Base-by-base conservation (phyloP, 2,113 vertebrate genomes). In the Dryoscopus gambensis region DNA sequence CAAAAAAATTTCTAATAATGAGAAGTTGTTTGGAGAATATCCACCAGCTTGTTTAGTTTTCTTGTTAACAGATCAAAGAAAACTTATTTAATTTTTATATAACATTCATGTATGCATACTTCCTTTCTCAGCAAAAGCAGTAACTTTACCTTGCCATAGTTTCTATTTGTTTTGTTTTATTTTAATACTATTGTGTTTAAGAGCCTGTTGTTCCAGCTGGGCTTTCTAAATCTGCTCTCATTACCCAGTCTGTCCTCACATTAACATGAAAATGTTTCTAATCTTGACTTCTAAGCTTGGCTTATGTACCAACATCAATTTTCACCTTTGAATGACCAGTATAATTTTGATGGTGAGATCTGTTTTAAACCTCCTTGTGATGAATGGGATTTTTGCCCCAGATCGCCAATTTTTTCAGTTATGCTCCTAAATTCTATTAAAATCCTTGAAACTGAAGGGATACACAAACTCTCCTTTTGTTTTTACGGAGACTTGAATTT, bases 61-160 rank as follows among this genome's bases (percentile, higher is more conserved):
- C 74, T 89, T 79, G 81, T 57, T 94, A 79, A 50, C 46, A 94
- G 77, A 95, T 91, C 70, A 96, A 95, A 96, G 94, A 77, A 76
- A 84, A 82, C 28, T n/a, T 69, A 57, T 2, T 44, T 63, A 31
- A 87, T 69, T 96, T 96, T 94, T 88, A 85, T 96, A 42, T 85
- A 70, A 77, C 79, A 88, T 93, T 91, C 30, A 88, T 90, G 59
- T 94, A 90, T 83, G 50, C 59, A 69, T 90, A 30, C 90, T 96
- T 96, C 84, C 89, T 94, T 93, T 96, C 78, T 86, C 78, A 63
- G 46, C 21, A 93, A 62, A 91, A 95, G 47, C 59, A 14, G 30
- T 80, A 59, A 87, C 35, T 93, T 93, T 83, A 78, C 75, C 52
- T 91, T 88, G 31, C 27, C 60, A 44, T 62, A 11, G 13, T 73